Evolutionary conservation across 2,113 vertebrate genomes (phyloP).

Genomic region (Myotis yumanensis): DNA sequence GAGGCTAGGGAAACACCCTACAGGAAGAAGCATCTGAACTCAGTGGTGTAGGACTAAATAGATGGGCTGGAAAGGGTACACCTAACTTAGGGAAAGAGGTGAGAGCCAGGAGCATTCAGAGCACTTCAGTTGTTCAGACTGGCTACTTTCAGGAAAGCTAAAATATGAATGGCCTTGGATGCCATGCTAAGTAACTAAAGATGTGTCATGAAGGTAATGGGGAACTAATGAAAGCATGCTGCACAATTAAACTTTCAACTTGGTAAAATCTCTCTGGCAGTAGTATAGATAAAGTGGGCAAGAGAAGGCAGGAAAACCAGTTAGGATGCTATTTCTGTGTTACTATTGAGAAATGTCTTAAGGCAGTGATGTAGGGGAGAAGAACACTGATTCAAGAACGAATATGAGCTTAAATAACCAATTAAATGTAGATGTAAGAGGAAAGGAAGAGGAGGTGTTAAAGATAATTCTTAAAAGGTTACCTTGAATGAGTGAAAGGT

Average conservation of each 20-base stretch:
- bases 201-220: background rate
- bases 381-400: background rate
- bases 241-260: background rate
- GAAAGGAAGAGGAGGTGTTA: background rate
- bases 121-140: background rate
- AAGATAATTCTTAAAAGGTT: conserved; percentile 14
- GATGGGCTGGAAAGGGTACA: background rate
- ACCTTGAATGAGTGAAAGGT: background rate
- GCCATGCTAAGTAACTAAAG: background rate
- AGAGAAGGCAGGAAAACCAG: background rate
- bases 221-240: background rate
- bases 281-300: background rate
- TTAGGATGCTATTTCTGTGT: background rate
- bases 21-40: background rate
- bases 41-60: background rate
- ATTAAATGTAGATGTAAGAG: background rate
- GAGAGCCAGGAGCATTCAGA: background rate
- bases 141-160: background rate
- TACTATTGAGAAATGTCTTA: conserved; percentile 4
- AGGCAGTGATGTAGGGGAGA: background rate
- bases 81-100: background rate
- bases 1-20: background rate
- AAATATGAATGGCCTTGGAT: background rate
- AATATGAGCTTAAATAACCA: conserved; percentile 21
- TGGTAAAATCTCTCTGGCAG: background rate